These are phyloP conservation scores for Echeneis naucrates DNA, from an alignment of 2,797 vertebrate species.

Conservation along the genomic window DNA sequence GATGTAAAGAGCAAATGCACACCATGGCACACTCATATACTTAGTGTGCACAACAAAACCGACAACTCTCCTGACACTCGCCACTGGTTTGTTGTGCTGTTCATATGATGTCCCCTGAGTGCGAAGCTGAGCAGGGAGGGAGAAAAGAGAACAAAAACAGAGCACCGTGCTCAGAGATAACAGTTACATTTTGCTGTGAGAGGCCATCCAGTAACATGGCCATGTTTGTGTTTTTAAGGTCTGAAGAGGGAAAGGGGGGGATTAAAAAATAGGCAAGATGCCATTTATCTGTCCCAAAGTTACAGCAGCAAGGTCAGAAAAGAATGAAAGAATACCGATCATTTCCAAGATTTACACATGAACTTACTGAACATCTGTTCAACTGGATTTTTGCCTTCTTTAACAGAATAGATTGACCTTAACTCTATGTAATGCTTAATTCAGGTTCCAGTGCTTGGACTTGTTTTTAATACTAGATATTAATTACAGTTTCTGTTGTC, in stretches of 20 bases:
- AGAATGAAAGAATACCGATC: neutral
- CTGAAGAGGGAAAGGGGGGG: conserved; percentile 2
- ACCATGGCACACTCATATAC: neutral
- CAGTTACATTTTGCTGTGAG: conserved; percentile 7
- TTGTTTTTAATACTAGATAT: conserved; percentile 8
- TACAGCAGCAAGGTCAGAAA: conserved; percentile 1
- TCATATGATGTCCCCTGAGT: conserved; percentile 49
- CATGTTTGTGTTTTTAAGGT: conserved; percentile 39
- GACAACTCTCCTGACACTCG: conserved; percentile 45
- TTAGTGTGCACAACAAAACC: conserved; percentile 17
- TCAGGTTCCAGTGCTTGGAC: neutral
- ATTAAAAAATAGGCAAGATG: neutral
- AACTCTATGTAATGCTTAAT: neutral
- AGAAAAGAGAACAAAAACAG: conserved; percentile 48
- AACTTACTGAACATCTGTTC: neutral
- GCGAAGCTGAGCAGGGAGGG: conserved; percentile 30
- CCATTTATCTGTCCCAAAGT: conserved; percentile 13
- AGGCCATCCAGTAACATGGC: conserved; percentile 12
- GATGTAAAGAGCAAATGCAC: conserved; percentile 29
- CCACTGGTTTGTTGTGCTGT: conserved; percentile 52
- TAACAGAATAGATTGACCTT: neutral
- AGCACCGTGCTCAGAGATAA: conserved; percentile 22
- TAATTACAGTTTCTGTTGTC: neutral
- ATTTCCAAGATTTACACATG: conserved; percentile 3
- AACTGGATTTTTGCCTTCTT: neutral